Percentiles rank a stretch among this genome's conserved stretches.
Conservation (phyloP, 2,113 vertebrate genomes). For the Dicerorhinus sumatrensis region DNA sequence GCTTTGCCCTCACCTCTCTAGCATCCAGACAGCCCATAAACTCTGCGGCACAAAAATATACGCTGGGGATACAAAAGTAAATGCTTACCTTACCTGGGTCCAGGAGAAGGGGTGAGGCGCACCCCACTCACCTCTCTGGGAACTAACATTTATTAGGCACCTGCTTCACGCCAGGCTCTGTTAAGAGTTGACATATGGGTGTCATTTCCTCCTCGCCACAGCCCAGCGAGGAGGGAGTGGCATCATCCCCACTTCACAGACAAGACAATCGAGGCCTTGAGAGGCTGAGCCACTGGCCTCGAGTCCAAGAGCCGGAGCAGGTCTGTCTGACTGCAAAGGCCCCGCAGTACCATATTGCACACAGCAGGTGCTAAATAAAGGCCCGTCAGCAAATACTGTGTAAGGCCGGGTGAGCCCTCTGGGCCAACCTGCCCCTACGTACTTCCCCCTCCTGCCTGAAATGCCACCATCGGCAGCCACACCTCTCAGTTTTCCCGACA, state of each 20-base stretch:
- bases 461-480: not conserved
- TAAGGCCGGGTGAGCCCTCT: not conserved
- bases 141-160: not conserved
- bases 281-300: not conserved
- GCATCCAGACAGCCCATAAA: not conserved
- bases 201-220: not conserved
- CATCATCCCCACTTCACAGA: not conserved
- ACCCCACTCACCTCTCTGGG: not conserved
- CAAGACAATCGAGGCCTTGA: not conserved
- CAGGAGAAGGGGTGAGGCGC: not conserved
- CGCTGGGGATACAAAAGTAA: not conserved
- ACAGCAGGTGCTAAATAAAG: not conserved
- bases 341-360: accelerated
- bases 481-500: not conserved
- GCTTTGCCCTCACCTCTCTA: not conserved
- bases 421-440: not conserved
- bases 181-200: not conserved
- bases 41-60: not conserved
- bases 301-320: not conserved
- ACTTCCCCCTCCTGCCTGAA: not conserved
- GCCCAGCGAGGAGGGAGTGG: not conserved
- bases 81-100: not conserved
- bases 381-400: not conserved
- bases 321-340: not conserved
- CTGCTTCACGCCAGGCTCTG: not conserved